A percentile compares a stretch with the other conserved stretches of the same genome.
phyloP scores from a whole-genome alignment of 2,888 invertebrate species.

The Callimorpha dominula region DNA sequence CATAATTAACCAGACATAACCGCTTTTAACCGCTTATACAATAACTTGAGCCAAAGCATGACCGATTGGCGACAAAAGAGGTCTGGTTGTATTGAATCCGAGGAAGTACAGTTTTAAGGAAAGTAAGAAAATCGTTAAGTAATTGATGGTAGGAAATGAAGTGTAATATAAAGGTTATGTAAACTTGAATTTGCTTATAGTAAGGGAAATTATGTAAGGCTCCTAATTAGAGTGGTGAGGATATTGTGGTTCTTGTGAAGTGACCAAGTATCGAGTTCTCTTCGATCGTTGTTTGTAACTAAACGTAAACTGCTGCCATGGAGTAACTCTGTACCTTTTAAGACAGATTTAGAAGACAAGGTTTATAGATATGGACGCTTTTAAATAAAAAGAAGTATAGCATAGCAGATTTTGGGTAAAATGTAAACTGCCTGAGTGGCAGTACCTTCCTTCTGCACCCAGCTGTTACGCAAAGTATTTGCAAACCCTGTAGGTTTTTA shows the following conservation, averaged over 20 bases:
- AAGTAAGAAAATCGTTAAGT: slow-evolving; percentile 19
- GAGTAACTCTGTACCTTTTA: not conserved
- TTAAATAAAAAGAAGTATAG: not conserved
- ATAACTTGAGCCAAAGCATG: slow-evolving; percentile 51
- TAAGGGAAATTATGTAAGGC: slow-evolving; percentile 16
- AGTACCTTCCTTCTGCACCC: too few relatives aligned
- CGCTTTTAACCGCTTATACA: slow-evolving; percentile 47
- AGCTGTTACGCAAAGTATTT: too few relatives aligned
- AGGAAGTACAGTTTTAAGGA: slow-evolving; percentile 15
- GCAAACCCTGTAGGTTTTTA: too few relatives aligned
- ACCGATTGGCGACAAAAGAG: slow-evolving; percentile 30
- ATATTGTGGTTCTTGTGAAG: not conserved
- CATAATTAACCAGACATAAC: slow-evolving; percentile 52
- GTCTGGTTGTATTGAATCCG: slow-evolving; percentile 8
- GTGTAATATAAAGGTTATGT: slow-evolving; percentile 15
- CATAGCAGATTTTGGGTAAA: not conserved
- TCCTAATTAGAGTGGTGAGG: not conserved
- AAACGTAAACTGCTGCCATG: not conserved
- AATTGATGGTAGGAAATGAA: slow-evolving; percentile 12
- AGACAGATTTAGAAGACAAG: not conserved
- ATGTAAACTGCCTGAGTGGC: not conserved
- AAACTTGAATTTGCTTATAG: slow-evolving; percentile 1
- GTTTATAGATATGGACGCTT: not conserved
- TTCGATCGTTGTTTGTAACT: not conserved
- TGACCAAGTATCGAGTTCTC: not conserved